Evolutionary conservation across 2,113 vertebrate genomes (phyloP), one percentile per base, ranked within the genome.

Genomic region (Petroica traversi): DNA sequence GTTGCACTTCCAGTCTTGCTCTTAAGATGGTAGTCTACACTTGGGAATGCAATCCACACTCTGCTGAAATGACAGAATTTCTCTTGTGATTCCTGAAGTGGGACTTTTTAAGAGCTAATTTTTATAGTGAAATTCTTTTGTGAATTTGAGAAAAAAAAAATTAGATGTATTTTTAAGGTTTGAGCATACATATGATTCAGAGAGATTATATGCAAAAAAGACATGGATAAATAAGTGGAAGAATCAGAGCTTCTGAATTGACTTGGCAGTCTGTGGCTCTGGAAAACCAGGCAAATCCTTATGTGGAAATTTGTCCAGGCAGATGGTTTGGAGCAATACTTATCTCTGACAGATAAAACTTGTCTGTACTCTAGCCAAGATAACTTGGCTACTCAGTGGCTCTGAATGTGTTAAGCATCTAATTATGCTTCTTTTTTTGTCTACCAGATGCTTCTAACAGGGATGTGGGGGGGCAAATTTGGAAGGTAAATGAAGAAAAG

Each of bases 11-110:
- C 80, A 68, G 17, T 75, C 68, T 67, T 72, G 61, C 52, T 95
- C 93, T 92, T 83, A 76, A 94, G 84, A 62, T 88, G 94, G 93
- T 81, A 82, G 66, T 81, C 45, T 95, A 57, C 81, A 91, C 66
- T 40, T 66, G 38, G 10, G 18, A 72, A 67, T 85, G 40, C 12
- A 26, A 57, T 18, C 29, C 23, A 25, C 17, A 6, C 5, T 14
- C 38, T 64, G 34, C 49, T 72, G 74, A 86, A 91, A 45, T 2
- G 1, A 63, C 41, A 78, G 57, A 34, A 74, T 48, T 79, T 62
- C 24, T 82, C 19, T 55, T 55, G 40, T n/a, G 25, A 72, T 69
- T 68, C 82, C 24, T 54, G 49, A 78, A 75, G 19, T 18, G 38
- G 25, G 12, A 43, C 10, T 54, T 58, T 67, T 76, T 31, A 85